Base-by-base conservation (phyloP, 92 coral and sea anemone species). In the Anthopleura xanthogrammica region DNA sequence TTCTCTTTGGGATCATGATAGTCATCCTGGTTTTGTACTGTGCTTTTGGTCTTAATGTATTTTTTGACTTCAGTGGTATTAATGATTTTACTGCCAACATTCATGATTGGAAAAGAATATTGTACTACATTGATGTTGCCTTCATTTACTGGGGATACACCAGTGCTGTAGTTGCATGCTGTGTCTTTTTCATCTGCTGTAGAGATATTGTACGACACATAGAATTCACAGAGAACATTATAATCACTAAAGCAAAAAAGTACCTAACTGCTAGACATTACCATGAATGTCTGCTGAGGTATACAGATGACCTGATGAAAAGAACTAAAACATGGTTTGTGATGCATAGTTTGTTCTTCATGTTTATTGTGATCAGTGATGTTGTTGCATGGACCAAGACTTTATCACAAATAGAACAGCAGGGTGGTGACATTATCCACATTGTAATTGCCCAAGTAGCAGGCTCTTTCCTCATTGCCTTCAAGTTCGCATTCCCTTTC, bases 401-500 rank as follows among this genome's bases (percentile, higher is more conserved):
- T 8, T 70, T 89, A 55, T 39, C 46, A 60, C 77, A 77, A 2
- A 52, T 24, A 40, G 24, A 79, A 39, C 76, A 79, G 22, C 77
- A 79, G 29, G 10, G 4, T 41, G 23, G 39, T 17, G 72, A 78
- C 56, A 77, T 75, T 6, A 48, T 56, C 40, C 60, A 54, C 41
- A 73, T 88, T 57, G 81, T 90, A 62, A n/a, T 91, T 12, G 88
- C 92, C 14, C 83, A 88, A 76, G 43, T 81, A 29, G 87, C 82
- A 0, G 94, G 92, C 4, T 91, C 90, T 36, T 82, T 83, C 57
- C 80, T 91, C 22, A 74, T 88, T 19, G 88, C 92, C 4, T 85
- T 88, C 85, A 89, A 88, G 75, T 91, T 87, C 82, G 94, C 90
- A 12, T 91, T 91, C 60, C 92, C 94, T 23, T 81, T 91, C 72